Conservation (phyloP, 2,113 vertebrate species). For the Parus major region DNA sequence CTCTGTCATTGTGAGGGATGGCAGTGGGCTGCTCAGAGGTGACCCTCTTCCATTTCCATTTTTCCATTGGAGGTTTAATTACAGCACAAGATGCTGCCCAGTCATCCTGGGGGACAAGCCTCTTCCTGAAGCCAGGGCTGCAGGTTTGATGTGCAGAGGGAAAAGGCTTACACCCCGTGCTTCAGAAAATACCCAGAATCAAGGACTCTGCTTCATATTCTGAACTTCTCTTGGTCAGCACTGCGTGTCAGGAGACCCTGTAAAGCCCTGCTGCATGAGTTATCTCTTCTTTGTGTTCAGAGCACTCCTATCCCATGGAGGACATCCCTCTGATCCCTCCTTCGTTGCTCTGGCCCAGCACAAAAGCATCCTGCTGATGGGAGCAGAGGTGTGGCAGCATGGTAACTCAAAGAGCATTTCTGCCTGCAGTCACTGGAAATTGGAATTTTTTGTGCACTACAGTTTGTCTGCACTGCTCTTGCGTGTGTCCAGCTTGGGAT, state of each 20-base stretch:
- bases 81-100: neutral
- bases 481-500: neutral
- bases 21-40: neutral
- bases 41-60: neutral
- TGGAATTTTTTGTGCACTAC: neutral
- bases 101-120: neutral
- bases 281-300: neutral
- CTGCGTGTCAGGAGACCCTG: neutral
- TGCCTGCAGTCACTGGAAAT: neutral
- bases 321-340: neutral
- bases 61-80: neutral
- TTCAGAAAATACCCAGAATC: neutral
- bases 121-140: neutral
- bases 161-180: neutral
- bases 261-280: neutral
- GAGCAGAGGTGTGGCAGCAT: neutral
- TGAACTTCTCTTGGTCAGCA: neutral
- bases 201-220: neutral
- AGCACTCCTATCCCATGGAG: neutral
- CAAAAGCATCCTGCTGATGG: fast-evolving
- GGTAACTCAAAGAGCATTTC: neutral
- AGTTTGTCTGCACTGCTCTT: neutral
- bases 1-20: neutral
- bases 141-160: neutral
- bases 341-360: neutral